Evolutionary conservation across 2,113 vertebrate species (phyloP).

Genomic region (Mormyrus lacerda): DNA sequence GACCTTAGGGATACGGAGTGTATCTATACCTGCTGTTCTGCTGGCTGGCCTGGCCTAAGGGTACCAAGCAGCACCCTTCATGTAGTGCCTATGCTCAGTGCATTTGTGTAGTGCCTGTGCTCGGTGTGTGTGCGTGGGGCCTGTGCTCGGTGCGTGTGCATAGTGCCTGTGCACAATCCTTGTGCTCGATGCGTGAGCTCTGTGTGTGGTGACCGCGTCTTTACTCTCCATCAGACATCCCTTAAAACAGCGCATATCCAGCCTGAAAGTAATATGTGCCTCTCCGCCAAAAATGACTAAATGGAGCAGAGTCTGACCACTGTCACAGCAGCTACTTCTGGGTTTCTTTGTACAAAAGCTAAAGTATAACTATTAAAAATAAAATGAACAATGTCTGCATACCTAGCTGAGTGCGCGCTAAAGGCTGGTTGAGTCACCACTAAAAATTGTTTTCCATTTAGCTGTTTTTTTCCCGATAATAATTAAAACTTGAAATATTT

Average conservation of each 20-base stretch:
- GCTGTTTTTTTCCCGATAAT: background rate
- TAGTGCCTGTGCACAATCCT: too few species aligned
- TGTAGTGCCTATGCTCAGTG: background rate
- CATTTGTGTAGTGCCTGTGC: background rate
- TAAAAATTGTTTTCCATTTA: background rate
- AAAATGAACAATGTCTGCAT: background rate
- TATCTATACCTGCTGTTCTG: background rate
- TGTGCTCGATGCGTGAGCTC: background rate
- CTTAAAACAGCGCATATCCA: background rate
- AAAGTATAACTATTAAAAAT: constrained; percentile 2
- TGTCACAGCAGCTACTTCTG: constrained; percentile 1
- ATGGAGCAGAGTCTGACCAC: background rate
- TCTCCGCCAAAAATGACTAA: background rate
- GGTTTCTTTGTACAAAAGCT: background rate
- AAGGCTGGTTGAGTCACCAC: background rate
- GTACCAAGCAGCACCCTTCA: background rate
- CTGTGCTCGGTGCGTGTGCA: background rate
- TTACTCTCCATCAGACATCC: background rate
- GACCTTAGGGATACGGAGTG: background rate
- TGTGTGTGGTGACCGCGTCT: background rate
- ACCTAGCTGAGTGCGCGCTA: background rate
- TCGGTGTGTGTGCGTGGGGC: background rate
- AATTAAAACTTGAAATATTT: constrained; percentile 6
- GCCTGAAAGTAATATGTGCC: constrained; percentile 5
- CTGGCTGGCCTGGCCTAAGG: background rate